Conservation (phyloP, 2,797 vertebrate genomes). For the Microctenopoma steveboyesi region DNA sequence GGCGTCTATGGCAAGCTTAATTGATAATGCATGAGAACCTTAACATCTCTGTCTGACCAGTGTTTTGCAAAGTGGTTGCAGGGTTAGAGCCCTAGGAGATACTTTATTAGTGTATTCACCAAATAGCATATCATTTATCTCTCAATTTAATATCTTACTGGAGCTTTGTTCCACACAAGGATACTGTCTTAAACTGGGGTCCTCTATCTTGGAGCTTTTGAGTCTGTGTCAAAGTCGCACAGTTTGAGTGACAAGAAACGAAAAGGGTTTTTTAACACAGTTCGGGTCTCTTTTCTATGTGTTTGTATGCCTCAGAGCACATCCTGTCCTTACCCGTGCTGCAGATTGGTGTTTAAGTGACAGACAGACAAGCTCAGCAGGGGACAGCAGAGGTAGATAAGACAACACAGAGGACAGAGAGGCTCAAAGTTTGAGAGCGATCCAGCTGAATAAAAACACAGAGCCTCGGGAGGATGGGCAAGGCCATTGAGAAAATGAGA, state of each 20-base stretch:
- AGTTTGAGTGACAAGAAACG: slow-evolving; percentile 1
- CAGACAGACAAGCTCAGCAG: slow-evolving; percentile 29
- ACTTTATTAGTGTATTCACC: no score
- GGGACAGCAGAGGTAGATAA: slow-evolving; percentile 31
- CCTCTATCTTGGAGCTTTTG: neutral
- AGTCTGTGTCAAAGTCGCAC: neutral
- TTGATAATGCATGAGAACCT: no score
- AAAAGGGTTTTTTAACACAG: slow-evolving; percentile 29
- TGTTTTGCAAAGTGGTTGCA: no score
- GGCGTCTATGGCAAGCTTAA: no score
- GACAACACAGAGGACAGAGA: slow-evolving; percentile 30
- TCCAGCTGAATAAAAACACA: slow-evolving; percentile 46
- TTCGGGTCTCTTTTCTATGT: neutral
- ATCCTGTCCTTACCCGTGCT: slow-evolving; percentile 21
- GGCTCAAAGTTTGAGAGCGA: slow-evolving; percentile 20
- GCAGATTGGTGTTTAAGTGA: slow-evolving; percentile 37
- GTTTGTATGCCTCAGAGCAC: slow-evolving; percentile 12
- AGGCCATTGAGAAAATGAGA: slow-evolving; percentile 56
- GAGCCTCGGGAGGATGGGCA: slow-evolving; percentile 37
- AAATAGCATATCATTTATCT: neutral
- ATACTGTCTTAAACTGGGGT: neutral
- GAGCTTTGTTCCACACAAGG: neutral
- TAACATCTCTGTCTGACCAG: no score
- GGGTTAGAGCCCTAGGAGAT: no score
- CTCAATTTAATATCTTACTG: neutral